These are phyloP conservation scores for Trachelus iudaicus DNA, from an alignment of 2,888 invertebrate genomes.

Conservation along the genomic window DNA sequence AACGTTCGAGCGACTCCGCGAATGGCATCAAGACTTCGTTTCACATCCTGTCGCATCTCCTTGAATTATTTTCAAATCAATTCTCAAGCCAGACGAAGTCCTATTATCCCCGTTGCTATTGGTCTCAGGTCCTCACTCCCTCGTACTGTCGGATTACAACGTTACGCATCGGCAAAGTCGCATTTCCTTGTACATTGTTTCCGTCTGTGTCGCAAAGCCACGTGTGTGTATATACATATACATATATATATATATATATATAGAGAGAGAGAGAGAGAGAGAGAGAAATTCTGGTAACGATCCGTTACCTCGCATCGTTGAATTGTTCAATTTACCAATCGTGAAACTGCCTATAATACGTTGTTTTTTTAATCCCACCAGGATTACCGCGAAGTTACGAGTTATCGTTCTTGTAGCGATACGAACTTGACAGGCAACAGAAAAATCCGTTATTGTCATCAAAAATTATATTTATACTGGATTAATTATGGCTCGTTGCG, in stretches of 20 bases:
- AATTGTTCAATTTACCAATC: background rate
- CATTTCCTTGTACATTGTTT: background rate
- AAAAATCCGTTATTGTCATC: background rate
- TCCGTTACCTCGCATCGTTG: background rate
- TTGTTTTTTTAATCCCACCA: background rate
- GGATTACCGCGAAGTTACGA: background rate
- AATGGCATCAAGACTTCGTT: background rate
- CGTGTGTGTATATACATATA: too few relatives aligned
- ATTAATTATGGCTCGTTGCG: background rate
- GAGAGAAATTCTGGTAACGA: too few relatives aligned
- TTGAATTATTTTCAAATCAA: conserved; percentile 44
- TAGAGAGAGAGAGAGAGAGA: too few relatives aligned
- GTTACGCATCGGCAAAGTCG: background rate
- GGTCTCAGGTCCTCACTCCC: conserved; percentile 8
- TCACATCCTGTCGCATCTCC: conserved; percentile 18
- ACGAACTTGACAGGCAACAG: background rate
- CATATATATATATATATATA: too few relatives aligned
- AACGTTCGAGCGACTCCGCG: background rate
- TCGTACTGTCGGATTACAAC: conserved; percentile 5
- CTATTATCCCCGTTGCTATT: conserved; percentile 38
- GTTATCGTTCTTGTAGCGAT: background rate
- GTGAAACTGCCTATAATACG: background rate
- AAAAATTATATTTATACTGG: background rate
- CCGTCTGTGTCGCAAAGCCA: background rate
- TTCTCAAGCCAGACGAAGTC: conserved; percentile 24